Percentiles rank a stretch among this genome's conserved stretches.
Conservation (phyloP, 37 sponge, comb jelly and placozoan genomes). For the Halichondria panicea region DNA sequence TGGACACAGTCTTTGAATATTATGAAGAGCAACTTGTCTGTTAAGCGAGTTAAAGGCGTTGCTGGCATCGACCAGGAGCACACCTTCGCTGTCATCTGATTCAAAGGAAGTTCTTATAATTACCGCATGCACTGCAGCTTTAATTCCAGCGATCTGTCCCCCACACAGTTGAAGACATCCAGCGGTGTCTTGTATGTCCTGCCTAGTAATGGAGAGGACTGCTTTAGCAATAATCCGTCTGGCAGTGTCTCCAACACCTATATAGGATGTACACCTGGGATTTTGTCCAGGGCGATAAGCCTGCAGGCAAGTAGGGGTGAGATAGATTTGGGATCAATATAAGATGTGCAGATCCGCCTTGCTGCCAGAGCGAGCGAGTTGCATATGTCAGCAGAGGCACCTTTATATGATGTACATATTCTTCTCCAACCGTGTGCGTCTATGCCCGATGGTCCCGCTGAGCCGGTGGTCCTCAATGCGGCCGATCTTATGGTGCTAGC, state of each 20-base stretch:
- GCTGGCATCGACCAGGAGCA: no score
- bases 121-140: slow-evolving; percentile 42
- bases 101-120: no score
- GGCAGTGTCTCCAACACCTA: slow-evolving; percentile 23
- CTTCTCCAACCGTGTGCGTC: slow-evolving; percentile 46
- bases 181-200: slow-evolving; percentile 37
- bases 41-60: no score
- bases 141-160: no score
- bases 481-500: slow-evolving; percentile 17
- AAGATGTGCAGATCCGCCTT: slow-evolving; percentile 17
- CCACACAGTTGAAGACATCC: slow-evolving; percentile 39
- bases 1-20: slow-evolving; percentile 37
- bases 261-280: slow-evolving; percentile 30
- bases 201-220: slow-evolving; percentile 29
- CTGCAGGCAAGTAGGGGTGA: slow-evolving; percentile 15
- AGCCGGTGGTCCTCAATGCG: background rate
- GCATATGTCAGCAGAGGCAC: slow-evolving; percentile 32
- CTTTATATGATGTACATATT: slow-evolving; percentile 23
- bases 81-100: no score
- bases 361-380: slow-evolving; percentile 27
- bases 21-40: slow-evolving; percentile 26
- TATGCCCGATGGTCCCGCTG: no score
- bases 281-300: no score
- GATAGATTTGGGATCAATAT: slow-evolving; percentile 13
- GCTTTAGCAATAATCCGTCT: slow-evolving; percentile 44